Base-by-base conservation (phyloP, 2,797 vertebrate species). In the Brachyalestes nurse region DNA sequence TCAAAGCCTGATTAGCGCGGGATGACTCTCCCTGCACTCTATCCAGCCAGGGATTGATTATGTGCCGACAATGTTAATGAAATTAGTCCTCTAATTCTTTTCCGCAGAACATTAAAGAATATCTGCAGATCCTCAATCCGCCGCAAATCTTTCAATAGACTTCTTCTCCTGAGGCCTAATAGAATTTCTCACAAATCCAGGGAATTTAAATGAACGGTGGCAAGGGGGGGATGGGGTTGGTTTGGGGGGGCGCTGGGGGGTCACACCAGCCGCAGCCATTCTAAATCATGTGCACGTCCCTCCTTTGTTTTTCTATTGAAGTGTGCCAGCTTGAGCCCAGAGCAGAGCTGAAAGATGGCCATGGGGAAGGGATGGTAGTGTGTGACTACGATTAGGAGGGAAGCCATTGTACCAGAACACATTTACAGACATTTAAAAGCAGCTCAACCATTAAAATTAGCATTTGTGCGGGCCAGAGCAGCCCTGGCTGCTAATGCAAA, bases 21-120 rank as follows among this genome's bases (percentile, higher is more conserved):
- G 60, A 83, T n/a, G 64, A 77, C 75, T 78, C 67, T 76, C 77
- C 72, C 78, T 38, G 77, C 79, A 78, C 80, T 84, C 82, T 53
- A 84, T 84, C 83, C 70, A 84, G 53, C 72, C 40, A 66, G 23
- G 25, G 78, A 78, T 65, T 82, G 82, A 88, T 85, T 79, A 86
- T 79, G 65, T 40, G 38, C 80, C n/a, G 85, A 88, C 84, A 87
- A 85, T 72, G 75, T 85, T 92, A 92, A 93, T 93, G 89, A 92
- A 93, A 92, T 93, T 91, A 93, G 89, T 84, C 82, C 86, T 87
- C 81, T 83, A 81, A 90, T 91, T 90, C 80, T 89, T 86, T 84
- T 81, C 84, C 82, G 38, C 66, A 89, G 87, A 89, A 89, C 88
- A 90, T 91, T 93, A 92, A 80, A 86, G 83, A 82, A 79, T 87